phyloP scores from a whole-genome alignment of 2,797 vertebrate genomes.

The Sorex maritimensis region DNA sequence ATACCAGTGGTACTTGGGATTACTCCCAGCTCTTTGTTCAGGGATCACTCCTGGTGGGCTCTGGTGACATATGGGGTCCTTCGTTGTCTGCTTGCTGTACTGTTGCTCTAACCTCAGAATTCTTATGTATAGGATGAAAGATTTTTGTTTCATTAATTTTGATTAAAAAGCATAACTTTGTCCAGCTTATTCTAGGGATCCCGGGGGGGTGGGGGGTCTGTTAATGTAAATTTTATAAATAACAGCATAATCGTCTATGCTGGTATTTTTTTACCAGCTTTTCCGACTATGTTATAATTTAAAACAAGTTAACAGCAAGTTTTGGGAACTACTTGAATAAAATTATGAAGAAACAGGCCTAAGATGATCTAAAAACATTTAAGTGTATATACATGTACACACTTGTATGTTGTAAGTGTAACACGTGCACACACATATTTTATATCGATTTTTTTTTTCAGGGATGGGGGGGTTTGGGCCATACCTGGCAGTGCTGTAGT shows the following conservation, averaged over 20 bases:
- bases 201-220: constrained; percentile 20
- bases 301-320: constrained; percentile 33
- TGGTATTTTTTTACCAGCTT: constrained; percentile 42
- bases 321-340: constrained; percentile 24
- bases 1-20: no score
- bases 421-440: no score
- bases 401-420: no score
- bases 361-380: constrained; percentile 52
- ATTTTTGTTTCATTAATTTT: constrained; percentile 43
- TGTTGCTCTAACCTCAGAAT: no score
- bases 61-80: no score
- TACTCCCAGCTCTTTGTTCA: no score
- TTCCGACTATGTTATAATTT: constrained; percentile 21
- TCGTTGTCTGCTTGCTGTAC: no score
- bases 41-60: no score
- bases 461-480: no score
- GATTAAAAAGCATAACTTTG: constrained; percentile 5
- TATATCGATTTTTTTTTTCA: no score
- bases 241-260: neutral
- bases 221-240: constrained; percentile 56
- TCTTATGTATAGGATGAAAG: constrained; percentile 4
- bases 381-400: neutral
- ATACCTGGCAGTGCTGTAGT: no score
- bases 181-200: constrained; percentile 25
- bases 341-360: constrained; percentile 21